Evolutionary conservation across 2,113 vertebrate species (phyloP).

Genomic region (Prietella phreatophila): DNA sequence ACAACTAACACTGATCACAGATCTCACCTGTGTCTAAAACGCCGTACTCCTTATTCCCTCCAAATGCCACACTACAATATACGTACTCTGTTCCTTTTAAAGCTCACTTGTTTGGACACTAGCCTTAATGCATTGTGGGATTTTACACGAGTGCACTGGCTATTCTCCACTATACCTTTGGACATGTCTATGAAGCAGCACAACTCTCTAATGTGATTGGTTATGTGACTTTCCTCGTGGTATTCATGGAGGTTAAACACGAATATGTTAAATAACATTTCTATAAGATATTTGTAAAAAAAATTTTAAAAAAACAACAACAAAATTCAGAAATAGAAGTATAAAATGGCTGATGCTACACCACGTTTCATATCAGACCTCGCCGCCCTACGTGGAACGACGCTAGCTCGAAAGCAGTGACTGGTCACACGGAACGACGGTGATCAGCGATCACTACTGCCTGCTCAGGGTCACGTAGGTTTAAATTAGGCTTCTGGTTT

Average conservation of each 20-base stretch:
- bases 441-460: no score
- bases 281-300: background rate
- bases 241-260: background rate
- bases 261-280: background rate
- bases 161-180: background rate
- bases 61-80: background rate
- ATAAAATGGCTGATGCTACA: background rate
- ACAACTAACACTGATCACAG: background rate
- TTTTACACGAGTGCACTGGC: background rate
- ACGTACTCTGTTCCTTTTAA: background rate
- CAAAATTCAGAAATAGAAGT: no score
- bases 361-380: background rate
- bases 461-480: background rate
- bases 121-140: background rate
- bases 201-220: background rate
- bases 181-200: background rate
- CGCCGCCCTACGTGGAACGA: background rate
- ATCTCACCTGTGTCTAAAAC: background rate
- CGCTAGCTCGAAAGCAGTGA: background rate
- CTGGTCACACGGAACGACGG: no score
- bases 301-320: background rate
- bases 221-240: no score
- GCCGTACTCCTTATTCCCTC: background rate
- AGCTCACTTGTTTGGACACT: background rate
- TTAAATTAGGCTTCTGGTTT: background rate